A percentile compares a stretch with the other conserved stretches of the same genome.
phyloP scores from a whole-genome alignment of 1,140 invertebrate species.

The Orchesella cincta region DNA sequence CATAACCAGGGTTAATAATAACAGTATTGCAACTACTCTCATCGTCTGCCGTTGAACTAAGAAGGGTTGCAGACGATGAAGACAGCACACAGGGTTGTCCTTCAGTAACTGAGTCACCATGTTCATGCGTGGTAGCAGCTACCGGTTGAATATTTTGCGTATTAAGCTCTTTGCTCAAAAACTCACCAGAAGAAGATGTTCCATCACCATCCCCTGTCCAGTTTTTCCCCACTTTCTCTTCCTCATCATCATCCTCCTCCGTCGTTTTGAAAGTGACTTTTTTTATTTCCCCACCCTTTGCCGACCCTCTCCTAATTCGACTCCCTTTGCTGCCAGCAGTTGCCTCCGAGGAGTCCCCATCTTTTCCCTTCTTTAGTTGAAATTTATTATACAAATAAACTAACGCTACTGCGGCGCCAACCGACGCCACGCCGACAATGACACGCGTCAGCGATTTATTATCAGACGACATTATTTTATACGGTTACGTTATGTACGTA shows the following conservation, averaged over 20 bases:
- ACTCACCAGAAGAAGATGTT: background rate
- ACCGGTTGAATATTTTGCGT: background rate
- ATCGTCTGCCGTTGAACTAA: background rate
- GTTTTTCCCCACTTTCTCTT: background rate
- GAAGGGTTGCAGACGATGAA: background rate
- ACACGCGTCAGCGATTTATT: slow-evolving; percentile 31
- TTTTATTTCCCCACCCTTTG: slow-evolving; percentile 6
- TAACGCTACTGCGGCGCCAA: slow-evolving; percentile 32
- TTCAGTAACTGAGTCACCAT: background rate
- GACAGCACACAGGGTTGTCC: background rate
- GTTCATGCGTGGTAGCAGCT: background rate
- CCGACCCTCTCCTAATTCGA: background rate
- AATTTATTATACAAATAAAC: slow-evolving; percentile 34
- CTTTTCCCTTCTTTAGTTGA: background rate
- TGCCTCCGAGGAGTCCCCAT: background rate
- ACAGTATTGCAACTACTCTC: background rate
- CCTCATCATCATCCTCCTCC: background rate
- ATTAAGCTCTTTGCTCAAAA: background rate
- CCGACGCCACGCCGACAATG: slow-evolving; percentile 30
- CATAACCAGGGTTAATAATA: slow-evolving; percentile 19
- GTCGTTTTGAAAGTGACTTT: slow-evolving; percentile 5
- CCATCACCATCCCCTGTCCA: background rate
- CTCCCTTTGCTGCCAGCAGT: background rate
- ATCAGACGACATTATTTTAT: background rate
- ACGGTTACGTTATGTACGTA: no score